Evolutionary conservation across 1,140 invertebrate genomes (phyloP), one percentile per base, ranked within the genome.

Genomic region (Sinonovacula constricta): DNA sequence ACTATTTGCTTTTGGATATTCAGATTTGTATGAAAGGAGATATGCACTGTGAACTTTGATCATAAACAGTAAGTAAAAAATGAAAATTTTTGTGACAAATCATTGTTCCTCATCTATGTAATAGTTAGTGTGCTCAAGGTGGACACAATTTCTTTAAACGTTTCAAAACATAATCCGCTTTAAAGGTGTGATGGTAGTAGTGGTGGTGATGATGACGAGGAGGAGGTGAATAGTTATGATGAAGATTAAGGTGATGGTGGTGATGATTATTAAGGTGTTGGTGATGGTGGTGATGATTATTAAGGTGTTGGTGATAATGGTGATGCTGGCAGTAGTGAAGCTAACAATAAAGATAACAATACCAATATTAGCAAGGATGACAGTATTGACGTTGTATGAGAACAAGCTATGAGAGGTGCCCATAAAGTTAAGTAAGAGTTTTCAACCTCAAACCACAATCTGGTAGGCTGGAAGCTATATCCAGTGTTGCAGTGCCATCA

Each of bases 311-410:
- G 26, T 36, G 31, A 14, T 66, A 24, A 12, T 66, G 36, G 22
- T 66, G 3, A 12, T 66, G 36, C 3, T 66, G 31, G 28, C 49
- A 3, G 14, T 66, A 7, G 49, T 45, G 62, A 24, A 22, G 1
- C 39, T 45, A 2, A 45, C 26, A 22, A 36, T 39, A 26, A 39
- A 28, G 18, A 36, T 49, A 26, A 36, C 49, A 14, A 45, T 45
- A 24, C 22, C 26, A 28, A 45, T 66, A 22, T 33, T 51, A 28
- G n/a, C 54, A 26, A 65, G 14, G 39, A 53, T 18, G 22, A 33
- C 54, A 33, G 51, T 12, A 31, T 45, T 34, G 34, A 74, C 12
- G 39, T 59, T 60, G 69, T 59, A 28, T 57, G 66, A 3, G 39
- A 66, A 22, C 62, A 72, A 30, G 26, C 15, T 1, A 26, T 10